Base-by-base conservation (phyloP, 2,113 vertebrate species). In the Channa maculata region DNA sequence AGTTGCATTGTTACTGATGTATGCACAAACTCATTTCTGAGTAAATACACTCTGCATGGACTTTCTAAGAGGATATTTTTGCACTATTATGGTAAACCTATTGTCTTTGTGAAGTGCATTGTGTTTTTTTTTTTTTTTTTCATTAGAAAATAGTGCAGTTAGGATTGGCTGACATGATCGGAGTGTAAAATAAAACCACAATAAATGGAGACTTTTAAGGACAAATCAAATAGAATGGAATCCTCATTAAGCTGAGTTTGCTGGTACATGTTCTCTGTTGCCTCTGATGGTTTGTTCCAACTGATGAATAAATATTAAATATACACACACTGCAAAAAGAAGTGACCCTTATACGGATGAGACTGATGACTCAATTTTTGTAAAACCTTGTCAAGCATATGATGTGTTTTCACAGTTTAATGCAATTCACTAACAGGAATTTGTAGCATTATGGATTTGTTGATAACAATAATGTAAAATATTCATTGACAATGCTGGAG, bases 341-440 rank as follows among this genome's bases (percentile, higher is more conserved):
- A 74, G 24, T 45, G 39, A 57, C 9, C 5, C 5, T 65, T 11
- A 45, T 11, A 57, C 57, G 37, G 49, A 37, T 37, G 24, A 33
- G 9, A 43, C 9, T 5, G 7, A 46, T 10, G 14, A 60, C 24
- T 43, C 2, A 41, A 3, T 62, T 41, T 70, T 55, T 15, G 49
- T 72, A 62, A 74, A 54, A 50, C 34, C 8, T 46, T 57, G 33
- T 63, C 63, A 33, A 33, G 52, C n/a, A 11, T 24, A 65, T 78
- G 10, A 60, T 62, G 69, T 68, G 45, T 86, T 81, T 79, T 60
- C 8, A 75, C 33, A 76, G 61, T n/a, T 49, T 80, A 80, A 84
- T 87, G 79, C 75, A 84, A 84, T 82, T 84, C 83, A 24, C 39
- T 74, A 46, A 72, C 67, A 64, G 12, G 45, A 79, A 69, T 76